A percentile compares a stretch with the other conserved stretches of the same genome.
Conservation (phyloP, 2,888 invertebrate genomes). For the Dendrolimus pini region DNA sequence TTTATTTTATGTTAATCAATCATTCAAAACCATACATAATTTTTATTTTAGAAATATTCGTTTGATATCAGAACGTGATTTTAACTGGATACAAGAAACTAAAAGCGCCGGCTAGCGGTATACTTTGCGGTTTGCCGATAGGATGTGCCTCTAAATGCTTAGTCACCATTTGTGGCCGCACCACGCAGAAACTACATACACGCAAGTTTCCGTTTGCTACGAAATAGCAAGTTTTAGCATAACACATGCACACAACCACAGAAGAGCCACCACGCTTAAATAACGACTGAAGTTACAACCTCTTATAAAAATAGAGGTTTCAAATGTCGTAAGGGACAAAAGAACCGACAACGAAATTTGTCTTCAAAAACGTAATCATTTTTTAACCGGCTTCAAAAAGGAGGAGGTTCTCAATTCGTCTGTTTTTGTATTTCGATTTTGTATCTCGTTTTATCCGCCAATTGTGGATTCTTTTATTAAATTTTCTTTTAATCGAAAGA, state of each 20-base stretch:
- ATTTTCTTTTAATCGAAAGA: too few species aligned
- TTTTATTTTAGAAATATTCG: background rate
- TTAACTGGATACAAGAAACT: too few species aligned
- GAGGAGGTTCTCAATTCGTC: too few species aligned
- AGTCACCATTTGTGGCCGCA: conserved; percentile 3
- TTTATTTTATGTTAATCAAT: background rate
- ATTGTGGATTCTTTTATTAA: too few species aligned
- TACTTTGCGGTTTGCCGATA: conserved; percentile 6
- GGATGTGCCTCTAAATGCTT: conserved; percentile 4
- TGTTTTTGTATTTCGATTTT: too few species aligned
- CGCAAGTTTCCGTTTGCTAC: background rate
- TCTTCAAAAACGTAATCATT: too few species aligned
- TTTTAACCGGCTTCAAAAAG: too few species aligned
- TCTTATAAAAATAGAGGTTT: background rate
- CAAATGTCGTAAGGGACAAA: too few species aligned
- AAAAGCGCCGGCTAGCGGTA: background rate
- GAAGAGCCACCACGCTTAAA: background rate
- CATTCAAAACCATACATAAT: background rate
- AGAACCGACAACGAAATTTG: too few species aligned
- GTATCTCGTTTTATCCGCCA: too few species aligned
- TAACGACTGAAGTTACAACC: background rate
- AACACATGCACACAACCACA: background rate
- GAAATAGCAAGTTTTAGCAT: background rate
- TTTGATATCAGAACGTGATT: background rate
- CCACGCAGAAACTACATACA: background rate